Evolutionary conservation across 2,113 vertebrate species (phyloP).

Genomic region (Pogona vitticeps): DNA sequence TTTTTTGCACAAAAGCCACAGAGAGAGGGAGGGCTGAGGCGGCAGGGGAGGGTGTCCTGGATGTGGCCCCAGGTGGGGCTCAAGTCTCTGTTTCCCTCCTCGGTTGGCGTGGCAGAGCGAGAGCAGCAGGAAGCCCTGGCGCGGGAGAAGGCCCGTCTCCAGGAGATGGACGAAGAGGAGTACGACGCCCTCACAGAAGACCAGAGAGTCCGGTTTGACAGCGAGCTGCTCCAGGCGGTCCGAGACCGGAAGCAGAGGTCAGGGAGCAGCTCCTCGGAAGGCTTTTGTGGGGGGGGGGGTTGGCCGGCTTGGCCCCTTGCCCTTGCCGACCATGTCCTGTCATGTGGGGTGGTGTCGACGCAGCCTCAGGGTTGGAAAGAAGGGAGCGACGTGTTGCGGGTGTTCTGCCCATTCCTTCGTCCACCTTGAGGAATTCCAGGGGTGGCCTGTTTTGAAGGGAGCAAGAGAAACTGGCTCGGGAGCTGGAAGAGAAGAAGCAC

Average conservation of each 20-base stretch:
- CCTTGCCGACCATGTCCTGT: background rate
- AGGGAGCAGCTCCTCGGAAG: background rate
- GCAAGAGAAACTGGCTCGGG: slow-evolving; percentile 61
- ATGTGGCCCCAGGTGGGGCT: background rate
- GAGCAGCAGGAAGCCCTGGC: slow-evolving; percentile 55
- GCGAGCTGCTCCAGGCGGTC: slow-evolving; percentile 54
- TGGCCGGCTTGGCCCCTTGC: too few relatives aligned
- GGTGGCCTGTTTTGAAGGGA: slow-evolving; percentile 67
- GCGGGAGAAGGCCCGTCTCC: slow-evolving; percentile 66
- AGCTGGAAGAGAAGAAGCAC: slow-evolving; percentile 73
- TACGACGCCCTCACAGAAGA: slow-evolving; percentile 81
- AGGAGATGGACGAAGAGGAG: slow-evolving; percentile 81
- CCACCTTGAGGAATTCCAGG: background rate
- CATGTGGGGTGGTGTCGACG: background rate
- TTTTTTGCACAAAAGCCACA: background rate
- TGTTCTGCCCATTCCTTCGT: background rate
- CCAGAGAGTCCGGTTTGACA: slow-evolving; percentile 68
- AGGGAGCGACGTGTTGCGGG: background rate
- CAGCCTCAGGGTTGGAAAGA: too few relatives aligned
- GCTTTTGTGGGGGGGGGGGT: too few relatives aligned
- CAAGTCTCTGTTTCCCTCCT: slow-evolving; percentile 1
- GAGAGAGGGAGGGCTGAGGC: background rate
- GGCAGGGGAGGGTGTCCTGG: background rate
- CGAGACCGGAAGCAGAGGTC: slow-evolving; percentile 77
- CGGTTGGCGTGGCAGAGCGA: slow-evolving; percentile 62